A percentile compares a stretch with the other conserved stretches of the same genome.
These are phyloP conservation scores for Aptenodytes forsteri DNA, from an alignment of 2,113 vertebrate species.

Conservation along the genomic window DNA sequence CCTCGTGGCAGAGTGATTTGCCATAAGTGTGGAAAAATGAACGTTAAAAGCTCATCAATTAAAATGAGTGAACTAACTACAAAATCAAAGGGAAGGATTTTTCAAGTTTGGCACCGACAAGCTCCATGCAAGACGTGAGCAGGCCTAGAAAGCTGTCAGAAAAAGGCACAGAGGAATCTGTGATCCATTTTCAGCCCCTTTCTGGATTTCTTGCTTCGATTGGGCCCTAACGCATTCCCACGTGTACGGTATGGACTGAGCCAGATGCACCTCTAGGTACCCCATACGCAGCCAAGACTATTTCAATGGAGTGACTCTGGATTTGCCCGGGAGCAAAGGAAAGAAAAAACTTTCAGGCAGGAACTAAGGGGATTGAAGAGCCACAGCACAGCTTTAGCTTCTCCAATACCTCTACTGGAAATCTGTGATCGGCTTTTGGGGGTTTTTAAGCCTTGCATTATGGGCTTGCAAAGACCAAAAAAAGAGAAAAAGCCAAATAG, in stretches of 20 bases:
- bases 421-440: not conserved
- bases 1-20: not conserved
- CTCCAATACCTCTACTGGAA: fast-evolving
- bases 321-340: not conserved
- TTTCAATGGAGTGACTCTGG: fast-evolving
- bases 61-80: not conserved
- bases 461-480: not conserved
- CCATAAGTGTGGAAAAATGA: fast-evolving
- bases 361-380: not conserved
- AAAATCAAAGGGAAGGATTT: not conserved
- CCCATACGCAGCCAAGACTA: fast-evolving
- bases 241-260: fast-evolving
- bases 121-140: fast-evolving
- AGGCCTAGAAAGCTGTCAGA: not conserved
- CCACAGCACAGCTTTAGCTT: not conserved
- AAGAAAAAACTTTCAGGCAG: not conserved
- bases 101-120: not conserved
- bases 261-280: not conserved
- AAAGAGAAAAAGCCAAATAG: not conserved
- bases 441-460: not conserved
- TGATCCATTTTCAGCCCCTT: not conserved
- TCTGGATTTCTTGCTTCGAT: not conserved
- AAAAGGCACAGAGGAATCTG: not conserved
- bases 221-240: not conserved
- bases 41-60: not conserved